Evolutionary conservation across 2,113 vertebrate genomes (phyloP), one percentile per base, ranked within the genome.

Genomic region (Poeciliopsis retropinna): DNA sequence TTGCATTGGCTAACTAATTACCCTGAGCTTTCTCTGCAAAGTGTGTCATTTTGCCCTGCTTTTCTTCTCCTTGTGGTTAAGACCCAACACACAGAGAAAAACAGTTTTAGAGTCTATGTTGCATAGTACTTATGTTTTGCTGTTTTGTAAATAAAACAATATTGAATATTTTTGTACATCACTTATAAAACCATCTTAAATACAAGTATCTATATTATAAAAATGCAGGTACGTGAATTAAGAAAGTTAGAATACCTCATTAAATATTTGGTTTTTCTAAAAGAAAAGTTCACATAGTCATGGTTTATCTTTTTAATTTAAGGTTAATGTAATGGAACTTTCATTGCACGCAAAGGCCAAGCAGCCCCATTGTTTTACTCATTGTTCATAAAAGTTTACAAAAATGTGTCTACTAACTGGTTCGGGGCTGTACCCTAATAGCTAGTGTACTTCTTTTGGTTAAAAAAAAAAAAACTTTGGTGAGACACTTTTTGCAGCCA

Each of bases 1-100:
- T 76, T 65, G 85, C 66, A 80, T 87, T 84, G 71, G 78, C 67
- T 79, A 57, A 51, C 77, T 91, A 92, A 90, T 89, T 82, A 79
- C 34, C 34, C 27, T 25, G 54, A 9, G 41, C 71, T 47, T 63
- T 75, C 71, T 66, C 66, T 73, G 14, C 13, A 77, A 44, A 72
- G 37, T 67, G 54, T 44, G 65, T 79, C 73, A 54, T 79, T 82
- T 75, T 72, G 47, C 51, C 64, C 70, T 51, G 39, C 74, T 69
- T 76, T 25, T 65, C 68, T 39, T 73, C 68, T 27, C 30, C 29
- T 72, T 27, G 25, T 61, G 27, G 37, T 78, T 34, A 25, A 22
- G 47, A 54, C 47, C 47, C 47, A 54, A 22, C 51, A 54, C 19
- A 31, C 25, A 12, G 15, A 15, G 29, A 62, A 13, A 14, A 37